phyloP scores from a whole-genome alignment of 2,888 invertebrate genomes.

The Lasioglossum marginatum region DNA sequence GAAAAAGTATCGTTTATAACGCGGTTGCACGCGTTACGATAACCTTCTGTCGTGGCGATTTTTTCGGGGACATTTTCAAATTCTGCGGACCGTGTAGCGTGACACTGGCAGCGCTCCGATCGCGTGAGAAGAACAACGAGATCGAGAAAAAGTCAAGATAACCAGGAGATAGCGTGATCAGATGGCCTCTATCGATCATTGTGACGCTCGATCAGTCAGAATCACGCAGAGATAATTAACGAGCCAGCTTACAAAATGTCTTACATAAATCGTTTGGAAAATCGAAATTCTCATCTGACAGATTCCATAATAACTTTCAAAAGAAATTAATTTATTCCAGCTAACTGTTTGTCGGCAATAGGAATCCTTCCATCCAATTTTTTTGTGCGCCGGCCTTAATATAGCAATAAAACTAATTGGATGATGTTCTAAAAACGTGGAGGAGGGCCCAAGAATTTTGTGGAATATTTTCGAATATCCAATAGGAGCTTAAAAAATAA shows the following conservation, averaged over 20 bases:
- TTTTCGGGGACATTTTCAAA: not conserved
- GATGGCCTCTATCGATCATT: not conserved
- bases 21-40: conserved; percentile 4
- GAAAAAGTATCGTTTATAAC: conserved; percentile 48
- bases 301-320: not conserved
- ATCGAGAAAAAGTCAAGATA: not conserved
- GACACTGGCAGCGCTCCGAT: not conserved
- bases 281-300: too few species aligned
- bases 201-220: not conserved
- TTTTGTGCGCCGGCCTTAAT: too few species aligned
- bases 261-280: not conserved
- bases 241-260: not conserved
- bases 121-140: not conserved
- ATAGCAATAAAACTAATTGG: not conserved
- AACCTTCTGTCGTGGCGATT: conserved; percentile 14
- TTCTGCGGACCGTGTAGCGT: not conserved
- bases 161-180: not conserved
- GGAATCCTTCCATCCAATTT: too few species aligned
- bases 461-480: not conserved
- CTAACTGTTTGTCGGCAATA: not conserved
- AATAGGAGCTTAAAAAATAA: not conserved
- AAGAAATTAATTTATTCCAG: not conserved
- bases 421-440: not conserved
- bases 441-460: not conserved
- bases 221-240: not conserved